Percentiles rank a stretch among this genome's conserved stretches.
Evolutionary conservation across 1,140 invertebrate species (phyloP).

Genomic region (Drosophila nikananu): DNA sequence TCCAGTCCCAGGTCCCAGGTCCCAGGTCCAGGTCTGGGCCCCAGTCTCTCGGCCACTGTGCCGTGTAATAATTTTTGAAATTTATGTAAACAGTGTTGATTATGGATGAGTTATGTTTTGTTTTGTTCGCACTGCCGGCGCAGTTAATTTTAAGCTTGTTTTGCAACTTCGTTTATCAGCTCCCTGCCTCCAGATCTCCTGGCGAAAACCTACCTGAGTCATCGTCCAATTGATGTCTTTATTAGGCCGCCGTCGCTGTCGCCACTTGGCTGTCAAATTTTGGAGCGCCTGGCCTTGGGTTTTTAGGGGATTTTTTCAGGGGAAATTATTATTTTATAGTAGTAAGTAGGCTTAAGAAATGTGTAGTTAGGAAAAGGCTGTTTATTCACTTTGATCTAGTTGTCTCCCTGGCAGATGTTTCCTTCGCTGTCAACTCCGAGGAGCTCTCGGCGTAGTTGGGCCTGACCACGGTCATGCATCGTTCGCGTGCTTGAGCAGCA

Average conservation of each 20-base stretch:
- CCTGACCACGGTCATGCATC: constrained; percentile 39
- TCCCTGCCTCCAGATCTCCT: constrained; percentile 15
- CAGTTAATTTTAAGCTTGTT: constrained; percentile 81
- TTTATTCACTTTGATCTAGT: background rate
- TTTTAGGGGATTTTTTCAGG: no score
- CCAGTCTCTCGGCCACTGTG: constrained; percentile 43
- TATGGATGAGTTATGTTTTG: constrained; percentile 84
- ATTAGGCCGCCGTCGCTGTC: constrained; percentile 54
- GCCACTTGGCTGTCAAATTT: constrained; percentile 22
- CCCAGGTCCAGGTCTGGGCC: constrained; percentile 11
- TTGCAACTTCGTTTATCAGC: constrained; percentile 66
- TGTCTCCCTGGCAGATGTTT: constrained; percentile 16
- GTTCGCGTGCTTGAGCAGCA: constrained; percentile 54
- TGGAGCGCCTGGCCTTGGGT: background rate
- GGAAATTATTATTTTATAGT: background rate
- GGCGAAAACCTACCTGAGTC: constrained; percentile 57
- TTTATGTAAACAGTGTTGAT: constrained; percentile 84
- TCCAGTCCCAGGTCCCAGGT: constrained; percentile 4
- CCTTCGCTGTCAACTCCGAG: constrained; percentile 19
- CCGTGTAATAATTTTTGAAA: constrained; percentile 82
- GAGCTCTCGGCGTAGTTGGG: constrained; percentile 21
- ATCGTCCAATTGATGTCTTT: constrained; percentile 78
- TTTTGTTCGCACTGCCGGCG: constrained; percentile 71
- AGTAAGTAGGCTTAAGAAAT: background rate
- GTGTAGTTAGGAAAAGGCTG: background rate